Percentiles rank a stretch among this genome's conserved stretches.
Conservation (phyloP, 2,888 invertebrate genomes). For the Agelastica alni region DNA sequence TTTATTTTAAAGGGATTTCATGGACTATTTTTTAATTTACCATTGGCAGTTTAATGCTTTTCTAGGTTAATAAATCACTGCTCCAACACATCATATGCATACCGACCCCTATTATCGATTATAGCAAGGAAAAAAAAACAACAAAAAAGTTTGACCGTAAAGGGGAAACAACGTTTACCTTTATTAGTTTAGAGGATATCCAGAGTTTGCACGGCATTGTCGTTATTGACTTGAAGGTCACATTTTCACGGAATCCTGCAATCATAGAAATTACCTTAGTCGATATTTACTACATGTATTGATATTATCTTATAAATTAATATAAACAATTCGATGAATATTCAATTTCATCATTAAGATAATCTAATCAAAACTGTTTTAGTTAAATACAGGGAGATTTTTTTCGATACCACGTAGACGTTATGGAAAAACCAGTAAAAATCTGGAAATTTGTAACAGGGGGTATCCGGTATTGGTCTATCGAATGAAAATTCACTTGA, state of each 20-base stretch:
- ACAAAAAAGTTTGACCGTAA: not conserved
- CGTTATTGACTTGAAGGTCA: conserved; percentile 3
- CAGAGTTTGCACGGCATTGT: conserved; percentile 6
- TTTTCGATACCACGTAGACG: not conserved
- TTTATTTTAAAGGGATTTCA: too few species aligned
- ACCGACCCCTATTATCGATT: not conserved
- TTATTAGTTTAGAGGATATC: conserved; percentile 4
- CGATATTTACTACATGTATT: conserved; percentile 1
- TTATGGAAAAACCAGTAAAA: too few species aligned
- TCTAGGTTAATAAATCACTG: too few species aligned
- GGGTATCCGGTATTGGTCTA: too few species aligned
- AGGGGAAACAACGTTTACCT: conserved; percentile 1
- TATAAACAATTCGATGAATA: too few species aligned
- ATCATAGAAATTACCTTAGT: not conserved
- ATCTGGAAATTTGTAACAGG: too few species aligned
- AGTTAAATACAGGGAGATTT: not conserved
- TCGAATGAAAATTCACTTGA: too few species aligned
- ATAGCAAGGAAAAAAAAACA: not conserved
- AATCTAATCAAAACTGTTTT: not conserved
- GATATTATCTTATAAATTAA: too few species aligned
- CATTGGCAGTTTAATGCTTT: too few species aligned
- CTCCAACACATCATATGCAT: too few species aligned
- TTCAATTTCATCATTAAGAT: too few species aligned
- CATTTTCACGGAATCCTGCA: conserved; percentile 6
- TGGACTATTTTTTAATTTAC: too few species aligned